These are phyloP conservation scores for Apolygus lucorum DNA, from an alignment of 1,140 invertebrate genomes.

Conservation along the genomic window DNA sequence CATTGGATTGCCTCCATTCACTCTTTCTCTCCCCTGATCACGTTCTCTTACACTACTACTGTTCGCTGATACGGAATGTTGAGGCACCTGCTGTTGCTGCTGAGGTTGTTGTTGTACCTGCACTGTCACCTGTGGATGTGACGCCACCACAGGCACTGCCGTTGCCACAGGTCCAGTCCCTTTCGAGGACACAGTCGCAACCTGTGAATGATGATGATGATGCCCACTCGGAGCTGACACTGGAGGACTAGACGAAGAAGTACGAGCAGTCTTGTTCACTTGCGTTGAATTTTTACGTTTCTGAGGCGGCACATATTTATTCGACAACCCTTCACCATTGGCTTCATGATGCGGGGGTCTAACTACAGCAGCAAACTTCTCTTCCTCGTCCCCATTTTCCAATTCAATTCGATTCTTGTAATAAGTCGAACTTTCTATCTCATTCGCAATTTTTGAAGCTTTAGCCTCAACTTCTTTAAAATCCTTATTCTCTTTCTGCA, in stretches of 20 bases:
- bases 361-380: conserved; percentile 66
- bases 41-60: too few species aligned
- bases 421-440: conserved; percentile 71
- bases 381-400: conserved; percentile 88
- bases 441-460: conserved; percentile 76
- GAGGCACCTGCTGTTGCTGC: too few species aligned
- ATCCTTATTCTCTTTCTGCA: conserved; percentile 77
- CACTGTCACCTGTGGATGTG: too few species aligned
- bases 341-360: conserved; percentile 38
- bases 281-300: conserved; percentile 53
- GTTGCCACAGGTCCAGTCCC: too few species aligned
- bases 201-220: neutral
- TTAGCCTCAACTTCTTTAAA: conserved; percentile 75
- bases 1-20: neutral
- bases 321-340: conserved; percentile 13
- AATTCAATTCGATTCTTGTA: conserved; percentile 71
- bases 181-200: too few species aligned
- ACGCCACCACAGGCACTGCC: too few species aligned
- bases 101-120: too few species aligned
- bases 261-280: conserved; percentile 46
- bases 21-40: neutral
- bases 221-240: conserved; percentile 37
- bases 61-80: neutral
- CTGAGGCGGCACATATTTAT: conserved; percentile 66
- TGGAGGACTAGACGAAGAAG: conserved; percentile 40